Evolutionary conservation across 2,113 vertebrate genomes (phyloP), one percentile per base, ranked within the genome.

Genomic region (Hystrix brachyura): DNA sequence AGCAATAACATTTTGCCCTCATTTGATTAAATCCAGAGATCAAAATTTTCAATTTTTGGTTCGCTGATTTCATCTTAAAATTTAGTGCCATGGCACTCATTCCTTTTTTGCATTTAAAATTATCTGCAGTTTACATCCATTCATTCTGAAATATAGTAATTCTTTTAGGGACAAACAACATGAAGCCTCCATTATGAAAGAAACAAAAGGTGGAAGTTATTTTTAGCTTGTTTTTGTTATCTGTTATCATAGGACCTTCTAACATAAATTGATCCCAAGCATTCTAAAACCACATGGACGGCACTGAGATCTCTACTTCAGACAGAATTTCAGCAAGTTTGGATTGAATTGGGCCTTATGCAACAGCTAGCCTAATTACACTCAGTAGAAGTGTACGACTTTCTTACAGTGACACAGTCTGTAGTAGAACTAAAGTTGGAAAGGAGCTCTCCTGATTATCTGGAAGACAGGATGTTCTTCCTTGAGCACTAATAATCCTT

Each of bases 1-100:
- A 53, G 43, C 23, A 95, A 90, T 34, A 80, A 19, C 65, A 82
- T 94, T 92, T 89, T 96, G 64, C 85, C 67, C 34, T 95, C 53
- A 25, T 96, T 94, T 91, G 80, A 96, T 95, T 96, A 97, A 90
- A 97, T 62, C 57, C 87, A 91, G 59, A 90, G 84, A 96, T 94
- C 69, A 95, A 55, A 51, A 29, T 81, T 94, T 94, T 96, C 69
- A 62, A 0, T 88, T 87, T 53, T 87, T 90, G 23, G n/a, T 78
- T 93, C 87, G 60, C 14, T 88, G 78, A 87, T 85, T 96, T 97
- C 83, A 93, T 94, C 51, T 96, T 88, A 94, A 82, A 19, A 95
- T 79, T 92, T 65, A 65, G 19, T 67, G 53, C 34, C 46, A 90
- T 90, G n/a, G 89, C 23, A 76, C 46, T 94, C 38, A 80, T 1